These are phyloP conservation scores for Amphiprion ocellaris DNA, from an alignment of 2,113 vertebrate species.

Conservation along the genomic window DNA sequence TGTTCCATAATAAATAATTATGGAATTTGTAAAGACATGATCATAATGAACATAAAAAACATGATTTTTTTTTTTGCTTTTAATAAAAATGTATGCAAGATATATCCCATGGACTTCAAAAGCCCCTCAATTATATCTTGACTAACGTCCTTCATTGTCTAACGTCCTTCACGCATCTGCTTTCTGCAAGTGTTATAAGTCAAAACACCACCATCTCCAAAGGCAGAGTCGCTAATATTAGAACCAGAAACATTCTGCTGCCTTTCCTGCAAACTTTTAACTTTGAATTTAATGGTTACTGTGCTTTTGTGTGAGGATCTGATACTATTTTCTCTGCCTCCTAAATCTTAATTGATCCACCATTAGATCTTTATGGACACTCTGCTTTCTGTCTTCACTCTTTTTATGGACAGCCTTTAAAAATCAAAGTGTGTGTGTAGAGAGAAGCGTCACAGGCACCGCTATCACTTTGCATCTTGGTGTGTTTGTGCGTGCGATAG, in stretches of 20 bases:
- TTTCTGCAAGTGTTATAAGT: too few relatives aligned
- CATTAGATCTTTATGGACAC: slow-evolving; percentile 64
- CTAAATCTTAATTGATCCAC: slow-evolving; percentile 67
- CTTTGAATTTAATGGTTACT: neutral
- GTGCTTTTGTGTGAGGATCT: neutral
- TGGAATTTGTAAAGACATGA: too few relatives aligned
- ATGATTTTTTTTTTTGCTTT: too few relatives aligned
- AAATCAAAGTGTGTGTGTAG: slow-evolving; percentile 25
- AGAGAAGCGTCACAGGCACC: slow-evolving; percentile 44
- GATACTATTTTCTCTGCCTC: slow-evolving; percentile 28
- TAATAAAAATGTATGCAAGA: too few relatives aligned
- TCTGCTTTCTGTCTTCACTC: slow-evolving; percentile 52
- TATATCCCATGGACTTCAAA: too few relatives aligned
- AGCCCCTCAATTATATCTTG: too few relatives aligned
- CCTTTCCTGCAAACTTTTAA: neutral
- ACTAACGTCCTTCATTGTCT: too few relatives aligned
- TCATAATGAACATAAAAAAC: too few relatives aligned
- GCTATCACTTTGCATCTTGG: neutral
- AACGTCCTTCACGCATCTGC: too few relatives aligned
- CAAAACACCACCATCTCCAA: neutral
- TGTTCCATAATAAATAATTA: too few relatives aligned
- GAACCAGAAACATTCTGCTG: neutral
- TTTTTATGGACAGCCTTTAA: slow-evolving; percentile 50
- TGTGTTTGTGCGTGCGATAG: slow-evolving; percentile 21
- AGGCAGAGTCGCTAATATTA: neutral